phyloP scores from a whole-genome alignment of 2,888 invertebrate species.

The Scaptomyza caliginosa region DNA sequence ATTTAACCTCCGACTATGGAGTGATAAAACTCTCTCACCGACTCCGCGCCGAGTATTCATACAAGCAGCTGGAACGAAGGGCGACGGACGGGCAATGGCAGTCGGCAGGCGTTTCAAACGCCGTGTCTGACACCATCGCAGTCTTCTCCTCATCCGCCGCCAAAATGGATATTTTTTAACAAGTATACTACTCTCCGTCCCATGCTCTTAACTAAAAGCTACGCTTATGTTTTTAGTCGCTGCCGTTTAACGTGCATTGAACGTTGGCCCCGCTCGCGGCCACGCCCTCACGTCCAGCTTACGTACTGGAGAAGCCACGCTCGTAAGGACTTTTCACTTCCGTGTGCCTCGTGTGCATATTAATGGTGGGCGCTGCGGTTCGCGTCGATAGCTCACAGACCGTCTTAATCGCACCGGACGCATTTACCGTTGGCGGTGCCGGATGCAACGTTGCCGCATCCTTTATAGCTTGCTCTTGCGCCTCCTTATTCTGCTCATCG shows the following conservation, averaged over 20 bases:
- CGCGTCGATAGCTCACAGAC: conserved; percentile 86
- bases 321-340: conserved; percentile 83
- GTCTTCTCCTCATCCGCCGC: conserved; percentile 35
- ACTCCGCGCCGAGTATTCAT: conserved; percentile 77
- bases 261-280: conserved; percentile 51
- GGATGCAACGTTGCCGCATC: conserved; percentile 54
- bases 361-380: conserved; percentile 85
- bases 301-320: conserved; percentile 82
- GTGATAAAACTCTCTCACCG: conserved; percentile 80
- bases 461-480: conserved; percentile 34
- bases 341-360: conserved; percentile 86
- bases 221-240: conserved; percentile 75
- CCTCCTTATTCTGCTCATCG: conserved; percentile 23
- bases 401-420: conserved; percentile 84
- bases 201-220: conserved; percentile 68
- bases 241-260: conserved; percentile 55
- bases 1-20: conserved; percentile 76
- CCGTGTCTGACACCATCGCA: conserved; percentile 35
- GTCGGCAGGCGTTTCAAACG: conserved; percentile 62
- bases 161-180: conserved; percentile 11
- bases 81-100: conserved; percentile 29
- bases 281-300: conserved; percentile 48
- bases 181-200: conserved; percentile 10
- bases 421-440: conserved; percentile 58
- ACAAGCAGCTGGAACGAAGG: conserved; percentile 48